Evolutionary conservation across 2,888 invertebrate genomes (phyloP).

Genomic region (Formica aserva): DNA sequence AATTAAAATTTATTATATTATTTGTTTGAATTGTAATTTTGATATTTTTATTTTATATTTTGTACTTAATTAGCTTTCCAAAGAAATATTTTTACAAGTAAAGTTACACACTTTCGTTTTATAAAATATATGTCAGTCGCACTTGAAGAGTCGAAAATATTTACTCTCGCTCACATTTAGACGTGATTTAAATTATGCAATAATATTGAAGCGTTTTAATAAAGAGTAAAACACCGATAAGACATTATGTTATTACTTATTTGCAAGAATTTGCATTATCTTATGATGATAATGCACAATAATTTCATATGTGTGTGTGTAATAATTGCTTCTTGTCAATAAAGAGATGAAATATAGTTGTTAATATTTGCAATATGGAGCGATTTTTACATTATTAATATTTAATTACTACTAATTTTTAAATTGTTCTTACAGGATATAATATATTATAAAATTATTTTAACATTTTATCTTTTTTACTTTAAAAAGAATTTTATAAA

Average conservation of each 20-base stretch:
- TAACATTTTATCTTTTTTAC: background rate
- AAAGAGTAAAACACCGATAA: background rate
- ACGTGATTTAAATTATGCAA: background rate
- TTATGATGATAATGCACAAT: background rate
- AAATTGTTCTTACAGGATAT: background rate
- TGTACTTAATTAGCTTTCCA: background rate
- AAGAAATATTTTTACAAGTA: background rate
- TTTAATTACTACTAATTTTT: too few relatives aligned
- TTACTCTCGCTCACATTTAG: background rate
- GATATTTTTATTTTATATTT: background rate
- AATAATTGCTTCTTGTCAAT: background rate
- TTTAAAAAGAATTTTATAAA: background rate
- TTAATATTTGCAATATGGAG: background rate
- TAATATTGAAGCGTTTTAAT: background rate
- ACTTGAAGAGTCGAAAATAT: background rate
- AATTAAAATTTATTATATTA: background rate
- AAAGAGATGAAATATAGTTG: background rate
- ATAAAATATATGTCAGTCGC: background rate
- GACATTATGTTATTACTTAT: background rate
- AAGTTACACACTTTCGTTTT: background rate
- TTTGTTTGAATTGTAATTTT: background rate
- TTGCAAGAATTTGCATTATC: conserved; percentile 7
- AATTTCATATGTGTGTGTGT: background rate
- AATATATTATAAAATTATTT: background rate
- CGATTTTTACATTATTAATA: too few relatives aligned